These are phyloP conservation scores for Apamea sordens DNA, from an alignment of 2,888 invertebrate species.

Conservation along the genomic window DNA sequence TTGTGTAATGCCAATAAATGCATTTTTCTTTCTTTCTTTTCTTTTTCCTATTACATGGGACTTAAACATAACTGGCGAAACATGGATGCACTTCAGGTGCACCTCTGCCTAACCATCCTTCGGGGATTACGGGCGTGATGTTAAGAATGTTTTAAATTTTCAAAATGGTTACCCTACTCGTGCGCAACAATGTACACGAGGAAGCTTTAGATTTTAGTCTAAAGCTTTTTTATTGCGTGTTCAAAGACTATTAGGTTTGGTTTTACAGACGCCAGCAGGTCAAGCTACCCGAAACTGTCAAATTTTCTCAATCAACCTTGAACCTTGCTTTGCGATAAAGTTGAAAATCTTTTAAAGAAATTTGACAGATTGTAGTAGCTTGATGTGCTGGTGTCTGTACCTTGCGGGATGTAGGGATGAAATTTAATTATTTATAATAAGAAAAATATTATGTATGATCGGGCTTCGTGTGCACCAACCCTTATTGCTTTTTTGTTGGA, in stretches of 20 bases:
- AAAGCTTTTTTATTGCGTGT: conserved; percentile 44
- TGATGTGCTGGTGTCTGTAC: background rate
- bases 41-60: background rate
- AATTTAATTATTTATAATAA: conserved; percentile 30
- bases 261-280: background rate
- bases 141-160: background rate
- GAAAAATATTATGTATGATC: conserved; percentile 19
- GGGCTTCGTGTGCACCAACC: background rate
- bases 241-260: conserved; percentile 15
- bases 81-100: background rate
- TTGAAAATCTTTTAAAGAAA: too few species aligned
- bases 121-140: background rate
- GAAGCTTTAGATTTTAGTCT: conserved; percentile 42
- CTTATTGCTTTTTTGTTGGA: background rate
- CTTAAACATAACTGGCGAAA: background rate
- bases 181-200: conserved; percentile 31
- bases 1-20: too few species aligned
- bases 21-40: too few species aligned
- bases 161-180: background rate
- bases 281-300: too few species aligned
- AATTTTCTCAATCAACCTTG: too few species aligned
- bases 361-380: too few species aligned
- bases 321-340: too few species aligned
- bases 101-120: background rate
- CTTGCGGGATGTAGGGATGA: conserved; percentile 1